A percentile compares a stretch with the other conserved stretches of the same genome.
These are phyloP conservation scores for Microplitis manilae DNA, from an alignment of 2,888 invertebrate genomes.

Conservation along the genomic window DNA sequence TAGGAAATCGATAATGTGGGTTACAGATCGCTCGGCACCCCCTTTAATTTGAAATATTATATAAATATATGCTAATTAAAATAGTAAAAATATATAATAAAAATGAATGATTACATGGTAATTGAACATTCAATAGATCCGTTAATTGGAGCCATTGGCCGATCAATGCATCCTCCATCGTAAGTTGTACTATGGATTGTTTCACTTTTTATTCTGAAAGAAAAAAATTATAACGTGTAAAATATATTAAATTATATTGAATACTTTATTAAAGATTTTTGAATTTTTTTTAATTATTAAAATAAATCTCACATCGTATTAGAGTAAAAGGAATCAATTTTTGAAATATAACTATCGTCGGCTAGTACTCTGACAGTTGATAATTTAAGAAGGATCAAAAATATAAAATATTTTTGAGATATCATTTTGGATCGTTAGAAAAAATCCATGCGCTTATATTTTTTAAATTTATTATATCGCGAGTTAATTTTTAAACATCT, in stretches of 20 bases:
- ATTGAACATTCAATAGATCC: not conserved
- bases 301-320: not conserved
- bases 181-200: not conserved
- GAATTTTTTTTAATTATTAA: not conserved
- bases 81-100: constrained; percentile 4
- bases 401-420: not conserved
- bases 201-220: not conserved
- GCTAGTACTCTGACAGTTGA: not conserved
- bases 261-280: not conserved
- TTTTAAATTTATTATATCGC: not conserved
- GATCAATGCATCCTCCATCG: not conserved
- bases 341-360: not conserved
- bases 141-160: not conserved
- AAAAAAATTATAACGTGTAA: not conserved
- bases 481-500: not conserved
- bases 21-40: constrained; percentile 74
- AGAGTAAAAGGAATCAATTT: not conserved
- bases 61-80: not conserved
- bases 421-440: not conserved
- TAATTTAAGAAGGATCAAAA: not conserved
- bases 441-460: not conserved
- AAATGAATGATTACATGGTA: not conserved
- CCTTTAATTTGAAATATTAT: constrained; percentile 61
- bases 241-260: too few relatives aligned
- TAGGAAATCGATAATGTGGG: constrained; percentile 74